A percentile compares a stretch with the other conserved stretches of the same genome.
These are phyloP conservation scores for Campoplex nolae DNA, from an alignment of 2,888 invertebrate species.

Conservation along the genomic window DNA sequence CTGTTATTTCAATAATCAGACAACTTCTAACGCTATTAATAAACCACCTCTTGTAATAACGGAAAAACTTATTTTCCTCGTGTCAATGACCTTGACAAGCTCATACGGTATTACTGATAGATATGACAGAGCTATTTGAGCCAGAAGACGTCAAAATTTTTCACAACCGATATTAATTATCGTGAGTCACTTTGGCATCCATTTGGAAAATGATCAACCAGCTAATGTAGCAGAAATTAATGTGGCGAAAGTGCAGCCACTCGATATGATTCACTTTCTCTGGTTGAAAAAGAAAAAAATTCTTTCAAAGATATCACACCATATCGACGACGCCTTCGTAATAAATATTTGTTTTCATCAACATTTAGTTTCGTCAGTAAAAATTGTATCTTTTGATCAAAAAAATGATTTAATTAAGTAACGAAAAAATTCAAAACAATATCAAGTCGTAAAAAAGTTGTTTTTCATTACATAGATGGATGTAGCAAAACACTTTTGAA, in stretches of 20 bases:
- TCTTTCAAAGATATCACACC: background rate
- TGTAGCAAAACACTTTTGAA: background rate
- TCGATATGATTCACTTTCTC: slow-evolving; percentile 18
- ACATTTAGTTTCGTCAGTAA: background rate
- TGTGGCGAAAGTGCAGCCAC: slow-evolving; percentile 5
- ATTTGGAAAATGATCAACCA: slow-evolving; percentile 15
- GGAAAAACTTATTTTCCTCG: background rate
- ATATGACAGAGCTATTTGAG: background rate
- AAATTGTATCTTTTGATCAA: background rate
- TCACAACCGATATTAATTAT: background rate
- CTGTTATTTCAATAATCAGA: background rate
- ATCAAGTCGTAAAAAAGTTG: background rate
- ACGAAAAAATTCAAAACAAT: background rate
- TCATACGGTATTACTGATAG: background rate
- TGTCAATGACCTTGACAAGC: background rate
- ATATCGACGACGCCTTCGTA: background rate
- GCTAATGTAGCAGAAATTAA: slow-evolving; percentile 16
- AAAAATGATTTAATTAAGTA: background rate
- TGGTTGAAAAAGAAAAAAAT: background rate
- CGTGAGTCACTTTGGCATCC: background rate
- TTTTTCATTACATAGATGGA: slow-evolving; percentile 11
- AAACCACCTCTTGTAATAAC: background rate
- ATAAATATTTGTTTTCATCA: background rate
- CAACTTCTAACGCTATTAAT: background rate
- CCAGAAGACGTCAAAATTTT: background rate